Conservation (phyloP, 2,113 vertebrate species). For the Equus quagga region DNA sequence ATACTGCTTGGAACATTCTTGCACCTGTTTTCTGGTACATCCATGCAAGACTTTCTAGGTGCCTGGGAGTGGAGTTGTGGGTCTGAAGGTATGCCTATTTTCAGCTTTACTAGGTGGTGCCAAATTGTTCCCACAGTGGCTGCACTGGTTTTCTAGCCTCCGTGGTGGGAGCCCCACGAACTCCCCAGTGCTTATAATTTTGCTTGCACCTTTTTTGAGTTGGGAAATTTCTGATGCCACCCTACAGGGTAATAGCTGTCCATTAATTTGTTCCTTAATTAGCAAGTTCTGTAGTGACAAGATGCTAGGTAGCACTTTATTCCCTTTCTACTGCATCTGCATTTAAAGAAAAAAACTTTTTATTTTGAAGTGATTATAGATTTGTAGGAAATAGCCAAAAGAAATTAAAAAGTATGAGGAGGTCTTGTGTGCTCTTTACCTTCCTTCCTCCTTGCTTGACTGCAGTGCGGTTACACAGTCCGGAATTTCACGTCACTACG, state of each 20-base stretch:
- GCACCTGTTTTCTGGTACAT: not conserved
- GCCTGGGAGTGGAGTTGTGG: not conserved
- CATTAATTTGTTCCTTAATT: not conserved
- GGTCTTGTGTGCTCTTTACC: not conserved
- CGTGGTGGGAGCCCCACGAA: fast-evolving
- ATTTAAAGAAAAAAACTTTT: not conserved
- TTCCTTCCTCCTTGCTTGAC: not conserved
- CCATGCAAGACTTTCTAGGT: not conserved
- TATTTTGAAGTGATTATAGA: constrained; percentile 28
- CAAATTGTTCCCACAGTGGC: not conserved
- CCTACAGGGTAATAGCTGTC: not conserved
- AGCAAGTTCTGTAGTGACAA: not conserved
- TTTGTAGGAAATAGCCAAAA: not conserved
- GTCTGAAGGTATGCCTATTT: not conserved
- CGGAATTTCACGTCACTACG: not conserved
- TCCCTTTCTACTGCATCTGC: not conserved
- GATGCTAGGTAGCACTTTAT: not conserved
- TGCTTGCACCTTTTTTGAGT: not conserved
- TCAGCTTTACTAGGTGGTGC: not conserved
- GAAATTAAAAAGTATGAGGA: not conserved
- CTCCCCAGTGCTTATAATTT: not conserved
- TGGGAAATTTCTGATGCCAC: not conserved
- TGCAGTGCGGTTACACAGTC: not conserved
- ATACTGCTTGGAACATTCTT: not conserved
- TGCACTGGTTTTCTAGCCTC: fast-evolving